phyloP scores from a whole-genome alignment of 2,888 invertebrate genomes.

The Phengaris alcon region DNA sequence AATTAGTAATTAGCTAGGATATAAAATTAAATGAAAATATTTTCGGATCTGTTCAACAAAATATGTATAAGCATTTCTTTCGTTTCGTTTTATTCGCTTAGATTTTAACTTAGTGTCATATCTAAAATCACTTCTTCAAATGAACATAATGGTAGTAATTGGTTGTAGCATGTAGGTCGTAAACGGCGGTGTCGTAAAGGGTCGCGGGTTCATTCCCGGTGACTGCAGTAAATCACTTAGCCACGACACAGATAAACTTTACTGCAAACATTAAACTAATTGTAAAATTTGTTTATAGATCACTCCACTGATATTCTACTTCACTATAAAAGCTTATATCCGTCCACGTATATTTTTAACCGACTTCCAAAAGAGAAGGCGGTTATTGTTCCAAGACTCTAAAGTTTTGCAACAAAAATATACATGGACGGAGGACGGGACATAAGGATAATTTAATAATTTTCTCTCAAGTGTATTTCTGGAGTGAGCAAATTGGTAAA shows the following conservation, averaged over 20 bases:
- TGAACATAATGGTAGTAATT: conserved; percentile 29
- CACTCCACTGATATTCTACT: conserved; percentile 43
- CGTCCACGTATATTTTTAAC: no score
- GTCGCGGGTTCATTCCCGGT: conserved; percentile 64
- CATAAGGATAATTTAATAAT: conserved; percentile 3
- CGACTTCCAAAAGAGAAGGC: no score
- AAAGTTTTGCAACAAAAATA: background rate
- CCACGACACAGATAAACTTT: conserved; percentile 74
- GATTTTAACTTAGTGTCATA: background rate
- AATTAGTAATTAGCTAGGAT: background rate
- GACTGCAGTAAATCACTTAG: conserved; percentile 78
- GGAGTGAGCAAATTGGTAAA: background rate
- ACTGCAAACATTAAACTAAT: conserved; percentile 27
- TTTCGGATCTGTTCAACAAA: background rate
- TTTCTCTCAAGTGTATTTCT: background rate
- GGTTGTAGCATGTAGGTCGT: conserved; percentile 49
- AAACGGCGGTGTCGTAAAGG: conserved; percentile 49
- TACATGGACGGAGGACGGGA: background rate
- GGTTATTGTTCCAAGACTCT: background rate
- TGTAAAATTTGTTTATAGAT: conserved; percentile 60
- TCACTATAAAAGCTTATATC: background rate
- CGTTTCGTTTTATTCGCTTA: background rate
- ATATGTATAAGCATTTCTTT: background rate
- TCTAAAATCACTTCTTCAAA: conserved; percentile 19
- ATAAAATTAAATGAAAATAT: background rate